These are phyloP conservation scores for Leucozona laternaria DNA, from an alignment of 2,888 invertebrate genomes.

Conservation along the genomic window DNA sequence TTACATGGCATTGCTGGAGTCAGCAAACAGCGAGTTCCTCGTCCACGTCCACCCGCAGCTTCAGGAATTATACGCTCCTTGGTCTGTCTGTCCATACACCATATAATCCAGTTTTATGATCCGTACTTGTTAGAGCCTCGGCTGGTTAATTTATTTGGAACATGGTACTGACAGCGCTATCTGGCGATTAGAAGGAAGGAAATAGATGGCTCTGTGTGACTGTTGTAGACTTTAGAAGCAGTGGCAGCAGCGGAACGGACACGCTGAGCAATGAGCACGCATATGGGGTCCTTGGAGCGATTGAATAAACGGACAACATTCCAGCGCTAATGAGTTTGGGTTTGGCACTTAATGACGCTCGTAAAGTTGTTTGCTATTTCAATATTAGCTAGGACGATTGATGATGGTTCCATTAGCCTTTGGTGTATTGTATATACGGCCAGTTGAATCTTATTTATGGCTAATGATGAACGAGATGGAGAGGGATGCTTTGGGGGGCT, in stretches of 20 bases:
- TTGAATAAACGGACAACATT: conserved; percentile 67
- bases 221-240: background rate
- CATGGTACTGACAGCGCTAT: conserved; percentile 70
- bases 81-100: conserved; percentile 3
- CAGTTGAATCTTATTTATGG: conserved; percentile 28
- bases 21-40: conserved; percentile 5
- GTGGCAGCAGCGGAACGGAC: conserved; percentile 7
- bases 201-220: conserved; percentile 39
- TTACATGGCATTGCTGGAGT: conserved; percentile 41
- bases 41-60: conserved; percentile 64
- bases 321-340: conserved; percentile 74
- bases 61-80: conserved; percentile 50
- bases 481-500: background rate
- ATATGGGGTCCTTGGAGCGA: conserved; percentile 56
- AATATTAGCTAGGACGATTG: conserved; percentile 65
- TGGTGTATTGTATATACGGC: conserved; percentile 20
- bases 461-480: background rate
- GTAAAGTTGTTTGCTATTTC: conserved; percentile 69
- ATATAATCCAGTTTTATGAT: conserved; percentile 74
- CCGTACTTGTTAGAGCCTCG: conserved; percentile 57
- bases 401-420: conserved; percentile 61
- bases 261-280: conserved; percentile 18
- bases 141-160: conserved; percentile 70
- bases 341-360: conserved; percentile 70
- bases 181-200: conserved; percentile 68